These are phyloP conservation scores for Balaeniceps rex DNA, from an alignment of 2,113 vertebrate genomes.

Conservation along the genomic window DNA sequence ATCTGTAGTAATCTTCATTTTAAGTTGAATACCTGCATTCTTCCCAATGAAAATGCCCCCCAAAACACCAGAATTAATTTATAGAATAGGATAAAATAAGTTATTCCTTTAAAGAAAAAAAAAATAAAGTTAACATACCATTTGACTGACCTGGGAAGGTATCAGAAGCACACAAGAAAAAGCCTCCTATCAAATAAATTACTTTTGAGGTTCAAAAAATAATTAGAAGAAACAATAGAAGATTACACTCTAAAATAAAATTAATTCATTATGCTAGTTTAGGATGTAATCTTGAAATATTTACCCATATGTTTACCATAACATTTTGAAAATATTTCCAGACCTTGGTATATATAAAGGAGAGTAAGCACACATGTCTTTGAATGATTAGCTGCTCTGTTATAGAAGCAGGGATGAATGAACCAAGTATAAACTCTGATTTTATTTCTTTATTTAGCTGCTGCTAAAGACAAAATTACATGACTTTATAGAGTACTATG, in stretches of 20 bases:
- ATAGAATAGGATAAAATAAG: too few species aligned
- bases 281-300: background rate
- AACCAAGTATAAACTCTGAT: background rate
- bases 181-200: background rate
- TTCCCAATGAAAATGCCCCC: background rate
- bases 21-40: background rate
- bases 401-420: background rate
- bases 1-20: background rate
- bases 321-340: background rate
- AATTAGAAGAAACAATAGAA: background rate
- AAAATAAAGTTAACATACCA: background rate
- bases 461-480: background rate
- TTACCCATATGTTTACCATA: background rate
- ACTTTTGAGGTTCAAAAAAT: background rate
- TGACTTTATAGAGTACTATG: background rate
- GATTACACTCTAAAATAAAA: background rate
- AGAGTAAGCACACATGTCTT: fast-evolving
- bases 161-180: background rate
- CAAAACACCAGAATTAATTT: background rate
- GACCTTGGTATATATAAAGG: background rate
- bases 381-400: background rate
- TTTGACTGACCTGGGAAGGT: background rate
- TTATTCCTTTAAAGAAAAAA: too few species aligned
- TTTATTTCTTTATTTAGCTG: background rate
- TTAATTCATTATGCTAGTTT: background rate